A percentile compares a stretch with the other conserved stretches of the same genome.
Evolutionary conservation across 2,113 vertebrate genomes (phyloP).

Genomic region (Suncus etruscus): DNA sequence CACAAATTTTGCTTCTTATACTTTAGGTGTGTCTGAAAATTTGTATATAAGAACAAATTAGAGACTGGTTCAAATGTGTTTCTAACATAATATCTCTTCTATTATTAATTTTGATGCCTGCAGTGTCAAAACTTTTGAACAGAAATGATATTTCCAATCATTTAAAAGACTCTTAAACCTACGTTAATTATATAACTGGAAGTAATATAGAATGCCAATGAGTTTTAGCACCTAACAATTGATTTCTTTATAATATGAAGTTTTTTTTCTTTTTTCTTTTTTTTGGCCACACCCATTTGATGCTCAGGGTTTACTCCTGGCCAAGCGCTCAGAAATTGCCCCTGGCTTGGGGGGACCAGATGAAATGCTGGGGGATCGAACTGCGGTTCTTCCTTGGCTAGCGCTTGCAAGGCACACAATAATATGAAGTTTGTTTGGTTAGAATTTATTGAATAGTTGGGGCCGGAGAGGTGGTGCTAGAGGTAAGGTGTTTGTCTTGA

Average conservation of each 20-base stretch:
- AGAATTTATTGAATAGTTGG: background rate
- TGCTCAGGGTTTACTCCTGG: too few species aligned
- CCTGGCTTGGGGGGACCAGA: too few species aligned
- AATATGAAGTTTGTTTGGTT: too few species aligned
- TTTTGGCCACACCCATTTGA: too few species aligned
- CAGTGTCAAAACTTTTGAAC: slow-evolving; percentile 5
- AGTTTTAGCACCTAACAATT: background rate
- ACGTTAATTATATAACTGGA: background rate
- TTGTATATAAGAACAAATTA: background rate
- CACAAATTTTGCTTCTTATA: background rate
- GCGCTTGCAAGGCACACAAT: too few species aligned
- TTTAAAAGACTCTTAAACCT: background rate
- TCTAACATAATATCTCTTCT: background rate
- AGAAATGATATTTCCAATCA: background rate
- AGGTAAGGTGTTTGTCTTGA: too few species aligned
- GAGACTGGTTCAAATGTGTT: background rate
- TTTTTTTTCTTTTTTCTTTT: too few species aligned
- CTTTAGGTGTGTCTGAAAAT: background rate
- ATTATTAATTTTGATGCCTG: background rate
- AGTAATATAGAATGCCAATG: background rate
- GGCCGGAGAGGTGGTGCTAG: too few species aligned
- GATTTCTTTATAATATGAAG: background rate
- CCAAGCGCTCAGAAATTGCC: too few species aligned
- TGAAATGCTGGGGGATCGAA: too few species aligned
- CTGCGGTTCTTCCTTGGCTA: too few species aligned